These are phyloP conservation scores for Zoanthus sansibaricus DNA, from an alignment of 92 coral and sea anemone genomes.

Conservation along the genomic window DNA sequence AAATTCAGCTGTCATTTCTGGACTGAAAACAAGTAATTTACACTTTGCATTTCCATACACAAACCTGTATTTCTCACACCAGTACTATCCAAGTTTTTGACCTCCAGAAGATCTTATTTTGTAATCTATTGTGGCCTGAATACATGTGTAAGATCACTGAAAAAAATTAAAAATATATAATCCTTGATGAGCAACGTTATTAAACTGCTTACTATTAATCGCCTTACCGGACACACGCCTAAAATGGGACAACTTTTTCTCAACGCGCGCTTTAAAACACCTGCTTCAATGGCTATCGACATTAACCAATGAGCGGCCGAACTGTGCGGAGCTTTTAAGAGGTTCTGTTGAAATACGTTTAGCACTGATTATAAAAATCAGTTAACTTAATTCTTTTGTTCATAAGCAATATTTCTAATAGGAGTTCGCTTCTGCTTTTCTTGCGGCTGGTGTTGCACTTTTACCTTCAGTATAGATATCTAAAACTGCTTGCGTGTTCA, in stretches of 20 bases:
- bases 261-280: constrained; percentile 17
- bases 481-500: neutral
- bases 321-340: neutral
- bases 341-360: constrained; percentile 13
- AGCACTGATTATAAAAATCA: neutral
- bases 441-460: neutral
- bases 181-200: neutral
- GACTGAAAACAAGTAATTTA: neutral
- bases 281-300: constrained; percentile 8
- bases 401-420: constrained; percentile 1
- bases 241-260: neutral
- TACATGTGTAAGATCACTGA: neutral
- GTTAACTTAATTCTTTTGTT: neutral
- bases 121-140: neutral
- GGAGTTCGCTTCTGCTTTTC: neutral
- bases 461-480: neutral
- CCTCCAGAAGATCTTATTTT: neutral
- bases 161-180: neutral
- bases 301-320: constrained; percentile 19
- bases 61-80: neutral
- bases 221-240: neutral
- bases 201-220: neutral
- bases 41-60: neutral
- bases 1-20: constrained; percentile 5
- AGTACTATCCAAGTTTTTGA: neutral